Percentiles rank a stretch among this genome's conserved stretches.
Conservation (phyloP, 37 sponge, comb jelly and placozoan genomes). For the Haliclona indistincta region DNA sequence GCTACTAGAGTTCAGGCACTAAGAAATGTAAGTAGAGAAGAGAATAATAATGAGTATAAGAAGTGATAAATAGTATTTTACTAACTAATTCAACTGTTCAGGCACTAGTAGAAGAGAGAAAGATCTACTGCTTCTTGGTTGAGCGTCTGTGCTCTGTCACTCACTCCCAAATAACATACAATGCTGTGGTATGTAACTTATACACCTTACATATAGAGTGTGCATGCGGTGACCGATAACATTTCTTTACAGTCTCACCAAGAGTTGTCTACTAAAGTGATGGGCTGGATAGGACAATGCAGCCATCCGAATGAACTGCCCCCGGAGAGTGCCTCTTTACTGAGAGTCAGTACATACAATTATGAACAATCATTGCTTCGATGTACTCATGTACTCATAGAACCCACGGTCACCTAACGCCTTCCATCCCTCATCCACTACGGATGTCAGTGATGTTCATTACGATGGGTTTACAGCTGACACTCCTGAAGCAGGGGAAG, state of each 20-base stretch:
- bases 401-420: conserved; percentile 62
- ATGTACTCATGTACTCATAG: conserved; percentile 1
- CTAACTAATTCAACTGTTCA: conserved; percentile 1
- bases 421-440: conserved; percentile 10
- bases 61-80: background rate
- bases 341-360: conserved; percentile 34
- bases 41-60: background rate
- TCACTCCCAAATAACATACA: conserved; percentile 50
- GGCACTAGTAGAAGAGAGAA: conserved; percentile 74
- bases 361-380: background rate
- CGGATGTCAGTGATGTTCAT: background rate
- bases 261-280: conserved; percentile 41
- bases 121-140: conserved; percentile 66
- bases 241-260: conserved; percentile 37
- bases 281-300: conserved; percentile 26
- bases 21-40: conserved; percentile 59
- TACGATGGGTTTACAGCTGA: no score
- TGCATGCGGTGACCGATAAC: background rate
- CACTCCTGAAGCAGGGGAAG: conserved; percentile 2
- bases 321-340: conserved; percentile 49
- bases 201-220: background rate
- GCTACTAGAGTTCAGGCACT: conserved; percentile 60
- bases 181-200: conserved; percentile 47
- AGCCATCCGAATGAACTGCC: conserved; percentile 52
- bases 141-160: conserved; percentile 49